Evolutionary conservation across 1,140 invertebrate species (phyloP).

Genomic region (Drosophila willistoni): DNA sequence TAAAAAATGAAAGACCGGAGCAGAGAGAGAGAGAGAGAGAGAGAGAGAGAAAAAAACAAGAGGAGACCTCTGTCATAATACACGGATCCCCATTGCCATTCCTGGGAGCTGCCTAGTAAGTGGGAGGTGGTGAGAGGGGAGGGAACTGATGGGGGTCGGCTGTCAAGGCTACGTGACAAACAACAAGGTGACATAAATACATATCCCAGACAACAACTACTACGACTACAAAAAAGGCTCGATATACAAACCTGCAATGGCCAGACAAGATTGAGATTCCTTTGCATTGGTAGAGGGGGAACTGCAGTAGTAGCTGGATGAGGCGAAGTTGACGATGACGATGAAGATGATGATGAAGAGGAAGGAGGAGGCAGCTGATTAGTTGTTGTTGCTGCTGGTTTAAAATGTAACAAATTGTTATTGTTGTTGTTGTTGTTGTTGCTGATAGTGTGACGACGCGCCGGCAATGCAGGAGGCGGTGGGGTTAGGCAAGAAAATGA

Average conservation of each 20-base stretch:
- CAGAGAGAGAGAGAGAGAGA: not conserved
- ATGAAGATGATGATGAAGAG: slow-evolving; percentile 6
- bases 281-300: slow-evolving; percentile 22
- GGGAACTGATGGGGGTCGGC: not conserved
- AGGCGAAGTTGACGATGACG: slow-evolving; percentile 17
- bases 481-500: slow-evolving; percentile 45
- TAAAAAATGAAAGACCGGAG: slow-evolving; percentile 47
- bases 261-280: slow-evolving; percentile 62
- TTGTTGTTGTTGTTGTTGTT: slow-evolving; percentile 52
- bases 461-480: slow-evolving; percentile 68
- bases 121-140: not conserved
- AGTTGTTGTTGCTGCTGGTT: slow-evolving; percentile 32
- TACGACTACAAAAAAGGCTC: slow-evolving; percentile 52
- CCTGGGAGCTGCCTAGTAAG: slow-evolving; percentile 4
- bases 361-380: slow-evolving; percentile 45
- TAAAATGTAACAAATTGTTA: slow-evolving; percentile 56
- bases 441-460: slow-evolving; percentile 62
- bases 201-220: slow-evolving; percentile 52
- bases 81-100: slow-evolving; percentile 41
- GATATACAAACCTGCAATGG: slow-evolving; percentile 61
- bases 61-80: slow-evolving; percentile 61
- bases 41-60: slow-evolving; percentile 8
- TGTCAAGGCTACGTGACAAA: slow-evolving; percentile 61
- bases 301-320: not conserved
- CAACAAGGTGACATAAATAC: slow-evolving; percentile 78